These are phyloP conservation scores for Rhynchotus rufescens DNA, from an alignment of 2,797 vertebrate genomes.

Conservation along the genomic window DNA sequence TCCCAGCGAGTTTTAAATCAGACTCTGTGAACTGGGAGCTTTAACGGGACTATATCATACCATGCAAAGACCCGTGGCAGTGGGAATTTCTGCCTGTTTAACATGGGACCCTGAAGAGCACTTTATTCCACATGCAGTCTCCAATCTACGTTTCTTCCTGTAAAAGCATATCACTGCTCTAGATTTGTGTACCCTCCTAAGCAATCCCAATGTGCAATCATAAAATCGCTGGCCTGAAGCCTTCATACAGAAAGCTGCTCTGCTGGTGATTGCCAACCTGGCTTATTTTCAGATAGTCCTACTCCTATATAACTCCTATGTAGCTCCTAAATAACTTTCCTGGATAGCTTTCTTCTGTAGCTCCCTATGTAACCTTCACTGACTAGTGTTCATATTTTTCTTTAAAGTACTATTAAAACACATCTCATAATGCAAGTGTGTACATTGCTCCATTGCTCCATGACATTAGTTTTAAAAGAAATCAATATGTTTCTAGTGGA, in stretches of 20 bases:
- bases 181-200: not conserved
- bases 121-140: not conserved
- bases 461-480: not conserved
- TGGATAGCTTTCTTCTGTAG: too few relatives aligned
- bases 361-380: not conserved
- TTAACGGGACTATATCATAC: not conserved
- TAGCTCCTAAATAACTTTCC: too few relatives aligned
- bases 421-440: not conserved
- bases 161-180: not conserved
- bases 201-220: not conserved
- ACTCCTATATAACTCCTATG: too few relatives aligned
- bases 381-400: not conserved
- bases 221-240: not conserved
- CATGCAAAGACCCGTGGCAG: fast-evolving
- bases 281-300: not conserved
- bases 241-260: too few relatives aligned
- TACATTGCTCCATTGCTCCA: not conserved
- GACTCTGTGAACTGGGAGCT: not conserved
- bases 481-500: not conserved
- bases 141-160: not conserved
- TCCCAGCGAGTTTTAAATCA: not conserved
- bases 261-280: not conserved
- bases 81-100: not conserved
- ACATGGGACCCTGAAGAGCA: not conserved
- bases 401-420: not conserved